Evolutionary conservation across 1,140 invertebrate species (phyloP).

Genomic region (Atta colombica): DNA sequence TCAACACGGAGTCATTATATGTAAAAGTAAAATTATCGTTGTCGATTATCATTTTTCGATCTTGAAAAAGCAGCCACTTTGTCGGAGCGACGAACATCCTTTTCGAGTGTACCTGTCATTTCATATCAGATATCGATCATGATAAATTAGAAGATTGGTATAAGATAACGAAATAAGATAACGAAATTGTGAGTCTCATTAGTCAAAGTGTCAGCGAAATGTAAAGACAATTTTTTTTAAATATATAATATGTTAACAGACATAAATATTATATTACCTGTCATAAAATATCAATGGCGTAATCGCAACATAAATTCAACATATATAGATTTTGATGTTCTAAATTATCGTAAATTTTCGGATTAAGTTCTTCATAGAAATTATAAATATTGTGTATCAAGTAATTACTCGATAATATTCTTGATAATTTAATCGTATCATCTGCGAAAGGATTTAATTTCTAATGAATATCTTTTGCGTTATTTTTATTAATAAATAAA

Average conservation of each 20-base stretch:
- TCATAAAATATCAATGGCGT: conserved; percentile 48
- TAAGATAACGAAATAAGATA: no score
- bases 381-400: conserved; percentile 51
- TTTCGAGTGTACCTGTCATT: conserved; percentile 69
- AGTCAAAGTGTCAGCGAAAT: neutral
- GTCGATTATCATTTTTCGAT: conserved; percentile 35
- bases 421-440: conserved; percentile 47
- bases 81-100: conserved; percentile 74
- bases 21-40: neutral
- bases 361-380: neutral
- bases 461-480: neutral
- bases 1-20: neutral
- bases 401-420: conserved; percentile 19
- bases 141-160: conserved; percentile 5
- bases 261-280: conserved; percentile 39
- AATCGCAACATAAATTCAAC: conserved; percentile 65
- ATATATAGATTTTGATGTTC: conserved; percentile 60
- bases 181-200: neutral
- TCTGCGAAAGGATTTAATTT: conserved; percentile 38
- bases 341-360: conserved; percentile 18
- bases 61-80: conserved; percentile 79
- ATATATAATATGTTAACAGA: neutral
- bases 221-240: neutral
- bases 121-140: neutral
- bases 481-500: neutral